Evolutionary conservation across 2,888 invertebrate species (phyloP), one percentile per base, ranked within the genome.

Genomic region (Polymixis lichenea): DNA sequence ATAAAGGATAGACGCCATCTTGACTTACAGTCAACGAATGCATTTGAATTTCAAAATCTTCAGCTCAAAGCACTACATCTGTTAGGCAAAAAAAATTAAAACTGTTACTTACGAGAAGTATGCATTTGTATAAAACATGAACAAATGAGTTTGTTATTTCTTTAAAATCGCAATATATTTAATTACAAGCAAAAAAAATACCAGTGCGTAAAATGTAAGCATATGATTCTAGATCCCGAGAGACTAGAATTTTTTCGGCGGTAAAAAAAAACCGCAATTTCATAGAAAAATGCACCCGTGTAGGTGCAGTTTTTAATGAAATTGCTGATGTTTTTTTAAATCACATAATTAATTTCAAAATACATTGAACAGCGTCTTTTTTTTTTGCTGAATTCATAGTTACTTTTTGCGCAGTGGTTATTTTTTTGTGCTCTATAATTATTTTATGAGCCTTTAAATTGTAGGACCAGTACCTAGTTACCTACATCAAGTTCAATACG

Each of bases 31-130:
- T 46, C 76, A 82, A 68, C 62, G 53, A 76, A 79, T 67, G 25
- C 62, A 82, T 82, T 76, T 67, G 51, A 82, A 64, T 62, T 75
- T 82, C 15, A 32, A 82, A 75, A 67, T 64, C 25, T 60, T 28
- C 53, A n/a, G n/a, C n/a, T n/a, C n/a, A n/a, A 80, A 66, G 11
- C 28, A 66, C n/a, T 49, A 58, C 80, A 65, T 51, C 22, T 56
- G 75, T 55, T 80, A 61, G 49, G 38, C n/a, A 74, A 74, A 66
- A 73, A 74, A 56, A 8, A 55, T n/a, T n/a, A 32, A 49, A 73
- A 51, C 28, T 66, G 55, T 55, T 51, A 8, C 43, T 43, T 9
- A 51, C 46, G 38, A n/a, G 7, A 74, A 62, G 61, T 75, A 46
- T 25, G 17, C 51, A 25, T 25, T 51, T 49, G 28, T 62, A 38